A percentile compares a stretch with the other conserved stretches of the same genome.
Evolutionary conservation across 2,888 invertebrate species (phyloP).

Genomic region (Eupithecia dodoneata): DNA sequence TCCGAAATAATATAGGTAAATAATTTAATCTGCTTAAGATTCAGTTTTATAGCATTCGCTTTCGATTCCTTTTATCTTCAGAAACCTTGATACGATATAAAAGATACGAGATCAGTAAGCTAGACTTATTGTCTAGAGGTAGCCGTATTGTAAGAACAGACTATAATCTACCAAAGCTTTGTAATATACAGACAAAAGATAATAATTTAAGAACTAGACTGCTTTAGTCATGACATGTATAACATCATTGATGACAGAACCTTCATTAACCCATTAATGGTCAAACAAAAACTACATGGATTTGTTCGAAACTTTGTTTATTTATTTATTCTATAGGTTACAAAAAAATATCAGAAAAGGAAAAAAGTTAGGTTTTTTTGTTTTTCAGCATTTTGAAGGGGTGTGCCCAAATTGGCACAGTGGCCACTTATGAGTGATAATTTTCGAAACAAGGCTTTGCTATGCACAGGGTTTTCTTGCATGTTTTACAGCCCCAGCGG

Average conservation of each 20-base stretch:
- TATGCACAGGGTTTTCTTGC: no score
- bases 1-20: not conserved
- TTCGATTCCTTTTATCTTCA: not conserved
- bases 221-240: not conserved
- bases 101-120: slow-evolving; percentile 13
- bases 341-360: no score
- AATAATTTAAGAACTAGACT: not conserved
- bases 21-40: not conserved
- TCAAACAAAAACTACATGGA: no score
- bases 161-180: not conserved
- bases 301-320: no score
- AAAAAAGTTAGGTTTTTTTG: no score
- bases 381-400: no score
- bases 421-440: no score
- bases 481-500: no score
- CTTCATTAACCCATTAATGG: no score
- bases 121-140: slow-evolving; percentile 16
- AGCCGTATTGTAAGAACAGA: not conserved
- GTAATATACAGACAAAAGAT: not conserved
- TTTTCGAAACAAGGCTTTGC: no score
- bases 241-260: not conserved
- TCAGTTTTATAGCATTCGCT: not conserved
- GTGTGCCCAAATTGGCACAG: no score
- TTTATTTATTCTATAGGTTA: no score
- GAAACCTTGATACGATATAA: slow-evolving; percentile 5